Conservation (phyloP, 2,797 vertebrate genomes). For the Lagorchestes hirsutus region DNA sequence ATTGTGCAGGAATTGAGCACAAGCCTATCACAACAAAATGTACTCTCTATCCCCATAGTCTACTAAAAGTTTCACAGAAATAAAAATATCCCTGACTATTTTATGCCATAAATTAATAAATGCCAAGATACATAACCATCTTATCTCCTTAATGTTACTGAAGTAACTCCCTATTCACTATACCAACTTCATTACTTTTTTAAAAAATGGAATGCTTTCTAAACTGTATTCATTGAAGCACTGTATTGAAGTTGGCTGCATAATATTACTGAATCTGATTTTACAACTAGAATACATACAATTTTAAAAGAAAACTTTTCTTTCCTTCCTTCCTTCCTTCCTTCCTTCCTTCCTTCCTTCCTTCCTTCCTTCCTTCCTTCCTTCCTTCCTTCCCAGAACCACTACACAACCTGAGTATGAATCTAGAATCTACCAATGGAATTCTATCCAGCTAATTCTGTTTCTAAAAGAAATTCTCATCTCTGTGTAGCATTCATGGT, state of each 20-base stretch:
- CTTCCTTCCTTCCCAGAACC: not conserved
- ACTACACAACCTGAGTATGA: not conserved
- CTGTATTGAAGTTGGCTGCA: not conserved
- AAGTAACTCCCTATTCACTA: not conserved
- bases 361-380: not conserved
- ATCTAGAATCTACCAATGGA: not conserved
- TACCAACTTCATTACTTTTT: not conserved
- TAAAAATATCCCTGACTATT: slow-evolving; percentile 52
- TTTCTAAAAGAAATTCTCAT: not conserved
- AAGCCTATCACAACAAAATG: slow-evolving; percentile 3
- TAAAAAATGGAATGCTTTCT: not conserved
- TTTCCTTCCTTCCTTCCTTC: not conserved
- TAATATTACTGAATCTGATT: not conserved
- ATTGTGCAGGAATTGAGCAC: slow-evolving; percentile 41
- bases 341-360: not conserved
- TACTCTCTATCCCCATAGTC: slow-evolving; percentile 40
- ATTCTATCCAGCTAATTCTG: too few relatives aligned
- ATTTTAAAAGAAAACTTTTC: not conserved
- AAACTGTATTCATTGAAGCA: not conserved
- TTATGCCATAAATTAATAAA: not conserved
- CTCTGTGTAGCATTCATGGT: not conserved
- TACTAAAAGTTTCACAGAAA: slow-evolving; percentile 39
- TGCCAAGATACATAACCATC: not conserved
- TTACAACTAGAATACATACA: rapidly evolving
- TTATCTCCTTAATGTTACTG: rapidly evolving